phyloP scores from a whole-genome alignment of 2,797 vertebrate species.

The Carcharodon carcharias region DNA sequence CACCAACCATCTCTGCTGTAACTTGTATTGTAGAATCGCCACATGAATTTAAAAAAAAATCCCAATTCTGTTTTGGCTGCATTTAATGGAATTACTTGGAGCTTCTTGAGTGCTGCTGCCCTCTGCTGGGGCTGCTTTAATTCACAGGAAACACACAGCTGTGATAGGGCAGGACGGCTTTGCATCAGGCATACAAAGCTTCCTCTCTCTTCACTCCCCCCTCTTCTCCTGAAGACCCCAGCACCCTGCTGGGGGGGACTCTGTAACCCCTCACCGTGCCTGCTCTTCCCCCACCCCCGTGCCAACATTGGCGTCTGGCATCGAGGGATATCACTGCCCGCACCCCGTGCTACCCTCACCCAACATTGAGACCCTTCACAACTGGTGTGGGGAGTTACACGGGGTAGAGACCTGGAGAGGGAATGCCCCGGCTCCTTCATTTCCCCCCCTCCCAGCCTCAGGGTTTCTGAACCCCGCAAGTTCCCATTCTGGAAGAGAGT shows the following conservation, averaged over 20 bases:
- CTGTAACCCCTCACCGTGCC: neutral
- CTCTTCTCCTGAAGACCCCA: neutral
- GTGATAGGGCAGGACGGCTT: neutral
- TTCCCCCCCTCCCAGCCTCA: neutral
- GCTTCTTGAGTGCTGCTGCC: neutral
- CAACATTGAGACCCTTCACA: neutral
- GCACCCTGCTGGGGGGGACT: neutral
- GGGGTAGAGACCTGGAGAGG: too few relatives aligned
- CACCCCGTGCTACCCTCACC: neutral
- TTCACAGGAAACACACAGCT: too few relatives aligned
- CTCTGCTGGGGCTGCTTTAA: neutral
- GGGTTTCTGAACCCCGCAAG: neutral
- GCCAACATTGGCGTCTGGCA: neutral
- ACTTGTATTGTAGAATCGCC: neutral
- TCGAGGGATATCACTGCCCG: too few relatives aligned
- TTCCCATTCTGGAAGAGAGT: neutral
- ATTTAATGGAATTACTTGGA: slow-evolving; percentile 23
- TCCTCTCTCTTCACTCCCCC: too few relatives aligned
- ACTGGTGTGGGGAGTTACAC: neutral
- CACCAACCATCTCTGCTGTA: neutral
- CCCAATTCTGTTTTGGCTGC: neutral
- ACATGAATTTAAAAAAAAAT: neutral
- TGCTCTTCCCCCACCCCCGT: neutral
- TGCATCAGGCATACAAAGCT: neutral
- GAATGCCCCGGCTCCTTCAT: neutral